Percentiles rank a stretch among this genome's conserved stretches.
These are phyloP conservation scores for Manacus vitellinus DNA, from an alignment of 2,113 vertebrate species.

Conservation along the genomic window DNA sequence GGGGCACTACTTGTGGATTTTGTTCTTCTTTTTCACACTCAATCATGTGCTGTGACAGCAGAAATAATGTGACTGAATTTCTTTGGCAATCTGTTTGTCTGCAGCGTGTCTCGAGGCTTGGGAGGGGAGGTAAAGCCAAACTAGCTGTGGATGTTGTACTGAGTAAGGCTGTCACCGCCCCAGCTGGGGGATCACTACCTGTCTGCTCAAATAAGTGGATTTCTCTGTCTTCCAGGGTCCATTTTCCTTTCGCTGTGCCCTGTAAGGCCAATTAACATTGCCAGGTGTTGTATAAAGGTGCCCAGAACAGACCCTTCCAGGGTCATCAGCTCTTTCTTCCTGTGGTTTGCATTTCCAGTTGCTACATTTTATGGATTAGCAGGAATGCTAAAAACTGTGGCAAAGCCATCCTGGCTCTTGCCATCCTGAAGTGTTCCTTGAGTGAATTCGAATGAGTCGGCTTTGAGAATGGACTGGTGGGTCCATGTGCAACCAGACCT, in stretches of 20 bases:
- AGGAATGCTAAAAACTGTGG: neutral
- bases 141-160: neutral
- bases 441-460: neutral
- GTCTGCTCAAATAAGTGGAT: neutral
- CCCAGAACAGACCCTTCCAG: neutral
- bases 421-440: neutral
- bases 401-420: neutral
- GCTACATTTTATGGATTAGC: neutral
- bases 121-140: neutral
- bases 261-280: neutral
- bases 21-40: neutral
- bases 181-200: neutral
- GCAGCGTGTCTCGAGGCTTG: neutral
- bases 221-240: conserved; percentile 10
- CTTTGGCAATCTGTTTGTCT: neutral
- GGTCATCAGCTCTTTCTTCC: neutral
- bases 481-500: neutral
- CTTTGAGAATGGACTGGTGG: neutral
- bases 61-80: conserved; percentile 12
- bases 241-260: neutral
- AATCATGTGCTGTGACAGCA: neutral
- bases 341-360: neutral
- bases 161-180: neutral
- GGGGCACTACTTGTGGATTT: neutral
- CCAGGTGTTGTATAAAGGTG: neutral